phyloP scores from a whole-genome alignment of 2,888 invertebrate genomes.

The Girardia tigrina region DNA sequence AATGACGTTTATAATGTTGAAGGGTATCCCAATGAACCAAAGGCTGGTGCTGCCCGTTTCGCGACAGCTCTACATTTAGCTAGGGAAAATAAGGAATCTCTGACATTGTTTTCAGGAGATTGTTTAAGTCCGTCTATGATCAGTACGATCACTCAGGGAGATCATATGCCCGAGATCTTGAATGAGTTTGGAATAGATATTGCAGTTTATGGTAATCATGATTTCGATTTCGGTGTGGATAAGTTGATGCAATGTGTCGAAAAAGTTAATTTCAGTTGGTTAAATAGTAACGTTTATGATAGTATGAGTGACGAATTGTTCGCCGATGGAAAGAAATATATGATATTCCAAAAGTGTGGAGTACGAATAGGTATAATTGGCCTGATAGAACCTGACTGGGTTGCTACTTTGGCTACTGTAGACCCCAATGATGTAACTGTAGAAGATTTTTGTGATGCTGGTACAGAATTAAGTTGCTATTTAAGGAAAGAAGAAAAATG shows the following conservation, averaged over 20 bases:
- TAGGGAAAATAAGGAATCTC: conserved; percentile 56
- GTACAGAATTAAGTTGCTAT: conserved; percentile 61
- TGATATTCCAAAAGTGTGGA: conserved; percentile 65
- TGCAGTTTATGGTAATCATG: conserved; percentile 80
- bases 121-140: conserved; percentile 67
- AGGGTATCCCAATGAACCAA: conserved; percentile 54
- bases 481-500: conserved; percentile 62
- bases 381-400: conserved; percentile 64
- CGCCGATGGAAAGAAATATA: conserved; percentile 67
- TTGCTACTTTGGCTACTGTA: conserved; percentile 71
- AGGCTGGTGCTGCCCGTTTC: conserved; percentile 73
- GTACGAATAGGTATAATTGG: conserved; percentile 54
- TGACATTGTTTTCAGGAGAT: conserved; percentile 76
- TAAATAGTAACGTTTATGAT: conserved; percentile 79
- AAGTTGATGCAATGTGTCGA: conserved; percentile 64
- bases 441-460: conserved; percentile 64
- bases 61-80: conserved; percentile 56
- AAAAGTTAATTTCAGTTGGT: conserved; percentile 71
- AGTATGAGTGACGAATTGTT: conserved; percentile 71
- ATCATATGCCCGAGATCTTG: conserved; percentile 77
- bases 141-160: conserved; percentile 75
- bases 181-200: conserved; percentile 70
- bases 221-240: conserved; percentile 82
- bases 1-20: conserved; percentile 84
- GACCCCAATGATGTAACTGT: conserved; percentile 76